Evolutionary conservation across 2,797 vertebrate genomes (phyloP).

Genomic region (Acipenser oxyrinchus): DNA sequence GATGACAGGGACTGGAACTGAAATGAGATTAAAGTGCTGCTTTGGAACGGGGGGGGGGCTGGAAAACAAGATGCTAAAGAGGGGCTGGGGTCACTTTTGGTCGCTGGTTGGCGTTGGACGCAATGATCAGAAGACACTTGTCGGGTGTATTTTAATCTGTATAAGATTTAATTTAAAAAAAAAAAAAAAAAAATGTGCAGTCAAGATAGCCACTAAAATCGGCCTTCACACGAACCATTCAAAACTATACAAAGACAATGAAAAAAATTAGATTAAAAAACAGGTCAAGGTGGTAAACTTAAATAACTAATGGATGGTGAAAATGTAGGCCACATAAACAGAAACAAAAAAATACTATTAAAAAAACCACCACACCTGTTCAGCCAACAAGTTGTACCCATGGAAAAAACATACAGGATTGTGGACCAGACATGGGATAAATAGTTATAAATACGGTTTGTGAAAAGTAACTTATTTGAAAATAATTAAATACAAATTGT

Average conservation of each 20-base stretch:
- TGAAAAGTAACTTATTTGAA: no score
- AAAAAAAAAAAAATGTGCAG: background rate
- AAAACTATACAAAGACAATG: conserved; percentile 6
- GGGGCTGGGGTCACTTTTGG: conserved; percentile 1
- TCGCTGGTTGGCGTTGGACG: conserved; percentile 11
- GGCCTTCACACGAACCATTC: conserved; percentile 3
- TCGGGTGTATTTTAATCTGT: conserved; percentile 6
- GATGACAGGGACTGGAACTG: conserved; percentile 5
- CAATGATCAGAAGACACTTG: conserved; percentile 3
- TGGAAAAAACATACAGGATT: no score
- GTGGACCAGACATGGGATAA: no score
- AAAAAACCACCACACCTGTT: conserved; percentile 6
- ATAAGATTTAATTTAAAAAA: background rate
- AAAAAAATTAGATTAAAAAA: background rate
- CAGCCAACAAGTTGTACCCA: background rate
- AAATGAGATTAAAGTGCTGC: background rate
- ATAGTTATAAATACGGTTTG: no score
- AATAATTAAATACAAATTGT: no score
- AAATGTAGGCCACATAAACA: background rate
- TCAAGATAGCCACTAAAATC: conserved; percentile 6
- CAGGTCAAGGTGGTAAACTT: background rate
- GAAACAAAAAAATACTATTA: background rate
- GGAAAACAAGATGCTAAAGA: conserved; percentile 13
- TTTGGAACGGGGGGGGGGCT: conserved; percentile 20
- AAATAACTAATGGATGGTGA: background rate